Base-by-base conservation (phyloP, 2,888 invertebrate genomes). In the Drosophila pseudotalamancana region DNA sequence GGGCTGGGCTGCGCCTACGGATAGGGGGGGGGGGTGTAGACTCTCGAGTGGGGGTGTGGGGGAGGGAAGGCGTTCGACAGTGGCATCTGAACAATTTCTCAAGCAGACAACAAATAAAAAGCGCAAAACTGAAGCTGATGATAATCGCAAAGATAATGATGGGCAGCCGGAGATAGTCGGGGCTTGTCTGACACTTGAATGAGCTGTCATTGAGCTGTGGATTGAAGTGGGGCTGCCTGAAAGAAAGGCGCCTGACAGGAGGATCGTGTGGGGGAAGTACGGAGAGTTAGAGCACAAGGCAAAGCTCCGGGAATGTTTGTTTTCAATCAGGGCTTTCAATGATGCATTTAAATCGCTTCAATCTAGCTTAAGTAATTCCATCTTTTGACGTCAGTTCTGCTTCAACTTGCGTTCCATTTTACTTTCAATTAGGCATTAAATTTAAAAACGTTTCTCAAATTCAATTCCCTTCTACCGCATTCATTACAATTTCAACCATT, bases 81-180 rank as follows among this genome's bases (percentile, higher is more conserved):
- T 68, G 80, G 81, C 80, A 86, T 86, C 75, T 65, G 53, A 83
- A 80, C 57, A 81, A 86, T 81, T 86, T 83, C 83, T 74, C 71
- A 53, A 83, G 64, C 77, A 77, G 86, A 76, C 77, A 86, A 45
- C 77, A 81, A 79, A 82, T 65, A 81, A 72, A 61, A 61, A 56
- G 68, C 56, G 53, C 73, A 77, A 83, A 79, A 64, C 48, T 59
- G 25, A 46, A 46, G 31, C 54, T 34, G 40, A 70, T 54, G 40
- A 60, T 40, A 50, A 56, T 65, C 49, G 35, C 37, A 29, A 14
- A 32, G 55, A 65, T 43, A 60, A 59, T 59, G 55, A 51, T 60
- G 57, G 74, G 43, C 68, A 56, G 49, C 31, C 55, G 19, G n/a
- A 45, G 45, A 62, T 40, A 25, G 57, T 25, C 63, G 49, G 51